phyloP scores from a whole-genome alignment of 2,797 vertebrate genomes.

The Hylomyscus alleni region DNA sequence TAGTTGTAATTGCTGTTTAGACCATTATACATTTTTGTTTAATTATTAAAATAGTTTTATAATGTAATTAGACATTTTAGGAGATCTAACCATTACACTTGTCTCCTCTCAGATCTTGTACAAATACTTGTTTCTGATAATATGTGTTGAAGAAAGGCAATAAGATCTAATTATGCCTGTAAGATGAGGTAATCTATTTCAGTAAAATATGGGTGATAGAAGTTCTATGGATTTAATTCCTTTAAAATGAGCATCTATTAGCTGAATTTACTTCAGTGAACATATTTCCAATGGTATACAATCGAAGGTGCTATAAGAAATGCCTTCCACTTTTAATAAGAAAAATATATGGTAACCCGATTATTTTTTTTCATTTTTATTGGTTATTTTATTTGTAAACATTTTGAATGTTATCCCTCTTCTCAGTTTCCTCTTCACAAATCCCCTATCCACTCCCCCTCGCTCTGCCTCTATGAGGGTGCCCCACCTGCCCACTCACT shows the following conservation, averaged over 20 bases:
- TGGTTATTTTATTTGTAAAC: too few relatives aligned
- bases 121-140: not conserved
- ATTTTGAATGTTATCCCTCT: too few relatives aligned
- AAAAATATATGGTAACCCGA: not conserved
- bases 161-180: not conserved
- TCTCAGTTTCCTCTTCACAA: too few relatives aligned
- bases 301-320: not conserved
- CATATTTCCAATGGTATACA: not conserved
- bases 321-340: not conserved
- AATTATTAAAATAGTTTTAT: not conserved
- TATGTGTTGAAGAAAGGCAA: not conserved
- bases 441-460: too few relatives aligned
- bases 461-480: too few relatives aligned
- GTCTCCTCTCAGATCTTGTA: not conserved
- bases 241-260: not conserved
- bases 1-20: not conserved
- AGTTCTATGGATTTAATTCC: not conserved
- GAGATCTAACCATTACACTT: not conserved
- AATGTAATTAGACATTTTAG: not conserved
- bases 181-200: slow-evolving; percentile 32
- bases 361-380: not conserved
- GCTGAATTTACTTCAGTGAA: not conserved
- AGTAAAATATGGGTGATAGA: not conserved
- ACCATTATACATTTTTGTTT: not conserved
- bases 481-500: too few relatives aligned